A percentile compares a stretch with the other conserved stretches of the same genome.
phyloP scores from a whole-genome alignment of 2,797 vertebrate species.

The Rousettus madagascariensis region DNA sequence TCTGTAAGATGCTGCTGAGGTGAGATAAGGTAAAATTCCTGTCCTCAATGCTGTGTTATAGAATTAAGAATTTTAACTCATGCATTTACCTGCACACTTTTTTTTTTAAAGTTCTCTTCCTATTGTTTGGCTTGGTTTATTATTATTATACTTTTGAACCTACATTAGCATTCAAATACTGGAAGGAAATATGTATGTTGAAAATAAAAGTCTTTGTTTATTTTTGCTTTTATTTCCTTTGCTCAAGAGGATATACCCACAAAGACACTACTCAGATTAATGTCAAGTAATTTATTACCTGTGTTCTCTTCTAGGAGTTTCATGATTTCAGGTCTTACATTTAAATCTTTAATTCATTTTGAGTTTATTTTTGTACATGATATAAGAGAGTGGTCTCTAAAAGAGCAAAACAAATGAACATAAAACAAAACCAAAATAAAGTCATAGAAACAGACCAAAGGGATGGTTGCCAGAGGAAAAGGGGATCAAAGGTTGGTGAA shows the following conservation, averaged over 20 bases:
- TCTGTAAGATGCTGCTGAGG: background rate
- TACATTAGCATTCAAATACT: background rate
- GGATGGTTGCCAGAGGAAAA: background rate
- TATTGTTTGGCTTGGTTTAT: background rate
- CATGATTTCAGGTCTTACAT: background rate
- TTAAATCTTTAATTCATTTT: background rate
- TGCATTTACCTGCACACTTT: background rate
- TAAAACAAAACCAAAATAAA: background rate
- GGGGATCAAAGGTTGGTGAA: background rate
- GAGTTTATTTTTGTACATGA: background rate
- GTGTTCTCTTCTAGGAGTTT: background rate
- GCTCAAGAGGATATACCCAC: background rate
- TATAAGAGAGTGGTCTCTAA: background rate
- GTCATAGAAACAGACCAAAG: background rate
- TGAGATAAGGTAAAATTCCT: background rate
- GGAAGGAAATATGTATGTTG: background rate
- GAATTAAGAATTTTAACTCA: conserved; percentile 26
- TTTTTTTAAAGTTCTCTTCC: background rate
- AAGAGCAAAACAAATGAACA: background rate
- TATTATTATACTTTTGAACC: background rate
- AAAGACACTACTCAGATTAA: background rate
- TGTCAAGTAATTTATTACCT: background rate
- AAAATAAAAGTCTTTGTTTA: background rate
- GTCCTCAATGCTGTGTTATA: background rate
- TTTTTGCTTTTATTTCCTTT: background rate